A percentile compares a stretch with the other conserved stretches of the same genome.
phyloP scores from a whole-genome alignment of 2,888 invertebrate species.

The Mesoligia furuncula region DNA sequence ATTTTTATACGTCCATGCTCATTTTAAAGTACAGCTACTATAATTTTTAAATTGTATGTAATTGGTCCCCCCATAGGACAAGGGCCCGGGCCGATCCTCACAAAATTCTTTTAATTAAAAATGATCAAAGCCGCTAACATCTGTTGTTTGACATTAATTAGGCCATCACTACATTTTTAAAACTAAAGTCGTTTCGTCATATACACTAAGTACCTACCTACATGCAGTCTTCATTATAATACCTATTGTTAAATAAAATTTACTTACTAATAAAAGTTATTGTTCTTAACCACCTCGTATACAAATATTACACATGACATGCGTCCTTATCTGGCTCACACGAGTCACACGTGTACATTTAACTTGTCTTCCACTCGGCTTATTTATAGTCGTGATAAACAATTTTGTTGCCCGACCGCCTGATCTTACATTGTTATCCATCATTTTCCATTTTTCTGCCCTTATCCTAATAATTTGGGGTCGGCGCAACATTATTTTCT shows the following conservation, averaged over 20 bases:
- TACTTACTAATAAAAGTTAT: slow-evolving; percentile 7
- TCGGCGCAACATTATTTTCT: neutral
- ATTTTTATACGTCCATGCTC: neutral
- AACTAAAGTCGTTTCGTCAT: slow-evolving; percentile 12
- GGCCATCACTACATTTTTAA: neutral
- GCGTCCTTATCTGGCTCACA: slow-evolving; percentile 51
- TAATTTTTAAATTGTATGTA: slow-evolving; percentile 3
- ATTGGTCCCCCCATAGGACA: slow-evolving; percentile 6
- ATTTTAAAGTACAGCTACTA: neutral
- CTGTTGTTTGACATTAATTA: slow-evolving; percentile 15
- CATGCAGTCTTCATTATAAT: neutral
- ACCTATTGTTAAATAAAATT: slow-evolving; percentile 16
- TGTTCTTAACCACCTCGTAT: neutral
- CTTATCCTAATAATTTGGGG: neutral
- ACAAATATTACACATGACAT: slow-evolving; percentile 7
- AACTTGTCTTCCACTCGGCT: slow-evolving; percentile 43
- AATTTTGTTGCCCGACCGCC: slow-evolving; percentile 59
- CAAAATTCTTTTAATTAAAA: slow-evolving; percentile 33
- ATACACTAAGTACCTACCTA: no score
- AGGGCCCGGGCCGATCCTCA: neutral
- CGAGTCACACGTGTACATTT: slow-evolving; percentile 49
- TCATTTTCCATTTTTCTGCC: neutral
- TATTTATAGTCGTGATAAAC: slow-evolving; percentile 63
- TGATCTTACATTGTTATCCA: slow-evolving; percentile 16
- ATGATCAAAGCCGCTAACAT: neutral